Percentiles rank a stretch among this genome's conserved stretches.
Conservation (phyloP, 1,140 invertebrate species). For the Papilio machaon region DNA sequence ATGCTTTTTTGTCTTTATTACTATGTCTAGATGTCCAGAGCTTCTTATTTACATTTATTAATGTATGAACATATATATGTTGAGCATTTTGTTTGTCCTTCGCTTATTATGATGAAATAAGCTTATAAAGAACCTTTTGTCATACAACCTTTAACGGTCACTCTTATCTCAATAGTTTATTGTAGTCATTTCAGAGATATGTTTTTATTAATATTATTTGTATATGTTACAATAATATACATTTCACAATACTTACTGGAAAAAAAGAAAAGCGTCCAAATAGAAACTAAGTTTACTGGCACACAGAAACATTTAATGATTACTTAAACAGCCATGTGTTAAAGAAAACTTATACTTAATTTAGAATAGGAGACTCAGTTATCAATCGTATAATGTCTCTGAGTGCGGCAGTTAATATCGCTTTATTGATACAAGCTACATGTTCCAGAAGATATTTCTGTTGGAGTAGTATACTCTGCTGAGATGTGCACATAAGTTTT, state of each 20-base stretch:
- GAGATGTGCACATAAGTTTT: too few species aligned
- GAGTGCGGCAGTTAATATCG: too few species aligned
- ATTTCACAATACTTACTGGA: not conserved
- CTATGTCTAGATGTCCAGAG: not conserved
- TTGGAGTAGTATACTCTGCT: too few species aligned
- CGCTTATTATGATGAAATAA: slow-evolving; percentile 2
- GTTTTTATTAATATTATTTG: not conserved
- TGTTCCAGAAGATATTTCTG: too few species aligned
- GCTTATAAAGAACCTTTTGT: not conserved
- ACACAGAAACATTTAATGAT: not conserved
- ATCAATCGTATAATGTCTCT: too few species aligned
- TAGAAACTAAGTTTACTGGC: too few species aligned
- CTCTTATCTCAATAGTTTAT: slow-evolving; percentile 1
- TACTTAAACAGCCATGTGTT: not conserved
- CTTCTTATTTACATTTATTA: not conserved
- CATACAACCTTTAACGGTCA: slow-evolving; percentile 1
- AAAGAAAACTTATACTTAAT: too few species aligned
- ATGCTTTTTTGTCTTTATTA: too few species aligned
- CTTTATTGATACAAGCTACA: too few species aligned
- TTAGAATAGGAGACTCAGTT: too few species aligned
- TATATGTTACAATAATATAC: not conserved
- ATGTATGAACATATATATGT: not conserved
- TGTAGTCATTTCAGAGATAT: not conserved
- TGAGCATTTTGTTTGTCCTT: not conserved
- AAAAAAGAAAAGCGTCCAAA: too few species aligned